Evolutionary conservation across 2,797 vertebrate genomes (phyloP).

Genomic region (Alosa sapidissima): DNA sequence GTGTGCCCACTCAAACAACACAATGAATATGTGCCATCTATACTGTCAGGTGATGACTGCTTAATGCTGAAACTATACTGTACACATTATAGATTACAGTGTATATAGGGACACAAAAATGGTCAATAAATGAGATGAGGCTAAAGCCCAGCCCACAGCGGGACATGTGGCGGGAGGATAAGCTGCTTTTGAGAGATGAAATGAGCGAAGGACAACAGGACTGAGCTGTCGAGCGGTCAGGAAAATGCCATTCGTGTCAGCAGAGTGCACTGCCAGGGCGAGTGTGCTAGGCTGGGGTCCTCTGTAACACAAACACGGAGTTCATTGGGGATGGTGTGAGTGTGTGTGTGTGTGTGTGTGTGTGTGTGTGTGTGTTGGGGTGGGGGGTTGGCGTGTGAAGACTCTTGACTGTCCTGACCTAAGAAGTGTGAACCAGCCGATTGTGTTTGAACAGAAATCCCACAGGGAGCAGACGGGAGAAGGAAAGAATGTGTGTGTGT

Average conservation of each 20-base stretch:
- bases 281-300: not conserved
- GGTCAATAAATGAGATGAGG: constrained; percentile 6
- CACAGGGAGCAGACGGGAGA: not conserved
- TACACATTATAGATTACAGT: too few relatives aligned
- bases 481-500: constrained; percentile 15
- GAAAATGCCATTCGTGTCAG: not conserved
- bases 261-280: not conserved
- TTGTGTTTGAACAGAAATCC: not conserved
- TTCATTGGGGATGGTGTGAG: not conserved
- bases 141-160: not conserved
- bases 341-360: not conserved
- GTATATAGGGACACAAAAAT: not conserved
- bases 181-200: constrained; percentile 19
- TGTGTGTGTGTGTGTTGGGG: not conserved
- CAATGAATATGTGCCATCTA: constrained; percentile 1
- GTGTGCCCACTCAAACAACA: constrained; percentile 3
- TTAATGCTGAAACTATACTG: not conserved
- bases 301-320: not conserved
- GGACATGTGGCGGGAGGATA: constrained; percentile 9
- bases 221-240: not conserved
- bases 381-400: not conserved
- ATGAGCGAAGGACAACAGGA: constrained; percentile 2
- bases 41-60: not conserved
- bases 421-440: not conserved
- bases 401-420: constrained; percentile 9